These are phyloP conservation scores for Pammene aurita DNA, from an alignment of 2,888 invertebrate genomes.

Conservation along the genomic window DNA sequence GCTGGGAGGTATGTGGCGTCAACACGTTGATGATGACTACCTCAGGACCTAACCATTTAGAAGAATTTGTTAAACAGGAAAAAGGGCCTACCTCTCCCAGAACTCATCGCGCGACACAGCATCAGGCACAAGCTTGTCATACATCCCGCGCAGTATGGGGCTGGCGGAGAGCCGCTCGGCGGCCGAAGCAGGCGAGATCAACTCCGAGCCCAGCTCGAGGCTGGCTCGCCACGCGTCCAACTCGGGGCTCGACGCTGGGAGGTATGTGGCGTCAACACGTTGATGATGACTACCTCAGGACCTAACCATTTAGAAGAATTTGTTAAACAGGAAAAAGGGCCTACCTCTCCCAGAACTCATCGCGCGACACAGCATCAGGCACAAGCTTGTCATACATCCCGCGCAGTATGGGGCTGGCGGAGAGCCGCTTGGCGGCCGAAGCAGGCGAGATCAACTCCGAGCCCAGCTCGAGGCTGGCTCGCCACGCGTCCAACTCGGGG, in stretches of 20 bases:
- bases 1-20: no score
- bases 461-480: slow-evolving; percentile 60
- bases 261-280: slow-evolving; percentile 88
- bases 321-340: no score
- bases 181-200: slow-evolving; percentile 60
- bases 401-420: slow-evolving; percentile 76
- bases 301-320: no score
- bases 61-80: no score
- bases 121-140: slow-evolving; percentile 87
- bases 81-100: slow-evolving; percentile 93
- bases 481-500: slow-evolving; percentile 75
- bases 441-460: slow-evolving; percentile 57
- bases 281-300: no score
- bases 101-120: slow-evolving; percentile 88
- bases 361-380: slow-evolving; percentile 87
- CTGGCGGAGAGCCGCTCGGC: slow-evolving; percentile 58
- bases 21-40: no score
- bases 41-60: no score
- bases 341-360: slow-evolving; percentile 92
- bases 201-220: slow-evolving; percentile 57
- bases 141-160: slow-evolving; percentile 83
- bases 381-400: slow-evolving; percentile 87
- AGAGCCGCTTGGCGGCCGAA: slow-evolving; percentile 60
- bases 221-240: slow-evolving; percentile 74
- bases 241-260: slow-evolving; percentile 84